Conservation (phyloP, 2,797 vertebrate genomes). For the Tiaroga cobitis region DNA sequence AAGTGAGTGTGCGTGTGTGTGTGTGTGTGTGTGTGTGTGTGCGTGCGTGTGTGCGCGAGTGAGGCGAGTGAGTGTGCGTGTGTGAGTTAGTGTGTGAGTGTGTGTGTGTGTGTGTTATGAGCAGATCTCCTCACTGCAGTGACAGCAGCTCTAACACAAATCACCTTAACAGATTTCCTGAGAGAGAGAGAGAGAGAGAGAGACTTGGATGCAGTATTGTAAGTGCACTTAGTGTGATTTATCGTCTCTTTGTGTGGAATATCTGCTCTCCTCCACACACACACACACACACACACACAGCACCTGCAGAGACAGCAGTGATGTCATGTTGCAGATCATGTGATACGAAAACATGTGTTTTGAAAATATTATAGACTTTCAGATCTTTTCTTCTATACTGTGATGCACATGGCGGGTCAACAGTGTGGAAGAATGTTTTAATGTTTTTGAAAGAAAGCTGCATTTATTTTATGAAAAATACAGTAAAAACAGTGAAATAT, state of each 20-base stretch:
- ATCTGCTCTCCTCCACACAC: too few species aligned
- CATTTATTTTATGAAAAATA: not conserved
- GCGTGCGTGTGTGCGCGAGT: not conserved
- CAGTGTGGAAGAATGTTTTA: too few species aligned
- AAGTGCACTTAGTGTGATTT: constrained; percentile 18
- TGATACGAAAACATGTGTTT: not conserved
- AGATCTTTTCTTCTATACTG: too few species aligned
- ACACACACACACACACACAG: not conserved
- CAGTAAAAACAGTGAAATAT: not conserved
- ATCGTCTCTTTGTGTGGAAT: not conserved
- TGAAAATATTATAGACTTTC: not conserved
- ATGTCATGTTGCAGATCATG: not conserved
- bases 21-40: not conserved
- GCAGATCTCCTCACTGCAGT: not conserved
- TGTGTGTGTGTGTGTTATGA: not conserved
- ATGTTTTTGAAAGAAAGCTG: too few species aligned
- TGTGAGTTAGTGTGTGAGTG: not conserved
- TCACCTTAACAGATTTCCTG: constrained; percentile 20
- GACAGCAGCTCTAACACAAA: not conserved
- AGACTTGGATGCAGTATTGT: not conserved
- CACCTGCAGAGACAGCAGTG: not conserved
- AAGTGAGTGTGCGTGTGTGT: not conserved
- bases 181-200: not conserved
- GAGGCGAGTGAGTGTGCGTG: too few species aligned
- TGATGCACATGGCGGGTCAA: too few species aligned